A percentile compares a stretch with the other conserved stretches of the same genome.
phyloP scores from a whole-genome alignment of 2,888 invertebrate genomes.

The Lobophora halterata region DNA sequence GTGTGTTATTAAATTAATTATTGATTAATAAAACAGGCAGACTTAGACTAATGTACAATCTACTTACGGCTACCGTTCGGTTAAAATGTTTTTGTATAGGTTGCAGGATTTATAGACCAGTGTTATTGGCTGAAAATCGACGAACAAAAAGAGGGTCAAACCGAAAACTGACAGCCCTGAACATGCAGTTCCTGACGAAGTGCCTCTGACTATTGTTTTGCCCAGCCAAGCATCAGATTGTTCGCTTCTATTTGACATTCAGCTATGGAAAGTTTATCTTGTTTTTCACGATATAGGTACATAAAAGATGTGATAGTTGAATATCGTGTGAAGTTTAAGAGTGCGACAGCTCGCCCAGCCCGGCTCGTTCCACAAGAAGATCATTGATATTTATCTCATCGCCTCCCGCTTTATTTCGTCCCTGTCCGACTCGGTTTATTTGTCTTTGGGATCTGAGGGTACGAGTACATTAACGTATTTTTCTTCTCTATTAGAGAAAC shows the following conservation, averaged over 20 bases:
- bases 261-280: constrained; percentile 25
- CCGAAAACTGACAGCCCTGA: constrained; percentile 42
- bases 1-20: too few species aligned
- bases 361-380: constrained; percentile 54
- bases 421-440: constrained; percentile 75
- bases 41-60: too few species aligned
- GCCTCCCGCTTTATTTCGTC: constrained; percentile 73
- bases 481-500: constrained; percentile 79
- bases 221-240: constrained; percentile 44
- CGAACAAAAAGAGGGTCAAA: constrained; percentile 15
- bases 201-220: constrained; percentile 51
- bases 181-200: constrained; percentile 43
- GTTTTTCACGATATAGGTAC: constrained; percentile 31
- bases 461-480: constrained; percentile 81
- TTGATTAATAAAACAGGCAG: too few species aligned
- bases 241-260: constrained; percentile 35
- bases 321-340: constrained; percentile 54
- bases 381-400: constrained; percentile 76
- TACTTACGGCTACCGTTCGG: too few species aligned
- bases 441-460: constrained; percentile 78
- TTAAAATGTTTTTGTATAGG: constrained; percentile 8
- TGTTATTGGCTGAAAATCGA: constrained; percentile 13
- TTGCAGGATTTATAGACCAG: constrained; percentile 4
- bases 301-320: constrained; percentile 45
- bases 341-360: constrained; percentile 45